Base-by-base conservation (phyloP, 2,888 invertebrate species). In the Aphodius sticticus region DNA sequence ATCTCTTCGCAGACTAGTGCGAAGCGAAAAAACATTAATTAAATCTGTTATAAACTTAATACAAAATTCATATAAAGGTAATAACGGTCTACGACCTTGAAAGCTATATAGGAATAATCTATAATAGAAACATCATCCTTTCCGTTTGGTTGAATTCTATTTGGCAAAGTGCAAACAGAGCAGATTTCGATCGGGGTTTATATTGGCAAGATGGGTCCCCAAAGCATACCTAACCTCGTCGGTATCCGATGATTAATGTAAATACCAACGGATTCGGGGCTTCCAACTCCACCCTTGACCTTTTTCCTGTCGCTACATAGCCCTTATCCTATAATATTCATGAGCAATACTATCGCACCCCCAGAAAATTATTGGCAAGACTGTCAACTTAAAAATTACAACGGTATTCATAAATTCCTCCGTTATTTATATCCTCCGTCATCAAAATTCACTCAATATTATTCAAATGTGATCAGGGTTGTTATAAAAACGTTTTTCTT, bases 151-250 rank as follows among this genome's bases (percentile, higher is more conserved):
- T 53, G 53, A 53, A 53, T 53, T 12, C 53, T 53, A 53, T 53
- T 53, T 53, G 53, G 53, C 53, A 53, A 53, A 53, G 53, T 53
- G 53, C 53, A 12, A 53, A 12, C 53, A 53, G 9, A 53, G 53
- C 53, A 53, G 7, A 53, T 53, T 53, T 53, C 53, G 53, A 53
- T 53, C 53, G 53, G 53, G 53, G 53, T 5, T 53, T 53, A 53
- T 53, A 53, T 53, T 53, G 53, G 53, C 53, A 53, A 53, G 53
- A 53, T 53, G 53, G 53, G 53, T 53, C 53, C 53, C 53, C 53
- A 53, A 53, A 0, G 53, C 53, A 12, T 12, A 9, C 7, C 53
- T 12, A 53, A 53, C 9, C 53, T 53, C 12, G 53, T 12, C 53
- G 53, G 3, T 53, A 53, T 53, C 53, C 7, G 53, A 53, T 53